phyloP scores from a whole-genome alignment of 2,797 vertebrate genomes.

The Sardinella longiceps region DNA sequence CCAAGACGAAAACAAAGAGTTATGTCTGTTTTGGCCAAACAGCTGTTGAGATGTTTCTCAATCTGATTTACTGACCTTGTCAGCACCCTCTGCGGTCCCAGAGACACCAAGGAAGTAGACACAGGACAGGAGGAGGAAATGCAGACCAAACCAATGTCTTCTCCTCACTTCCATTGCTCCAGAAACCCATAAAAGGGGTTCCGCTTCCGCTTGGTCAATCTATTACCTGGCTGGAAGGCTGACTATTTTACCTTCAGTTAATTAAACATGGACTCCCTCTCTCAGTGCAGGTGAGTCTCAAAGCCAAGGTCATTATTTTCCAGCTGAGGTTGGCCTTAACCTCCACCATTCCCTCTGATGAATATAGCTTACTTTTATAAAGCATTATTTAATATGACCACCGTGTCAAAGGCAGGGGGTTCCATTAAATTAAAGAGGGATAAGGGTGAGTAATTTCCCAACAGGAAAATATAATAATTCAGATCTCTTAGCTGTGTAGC shows the following conservation, averaged over 20 bases:
- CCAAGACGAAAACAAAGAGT: background rate
- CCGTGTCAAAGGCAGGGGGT: background rate
- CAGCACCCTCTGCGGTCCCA: background rate
- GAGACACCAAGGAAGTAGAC: background rate
- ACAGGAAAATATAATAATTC: background rate
- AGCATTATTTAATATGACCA: constrained; percentile 6
- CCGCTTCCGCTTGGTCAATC: background rate
- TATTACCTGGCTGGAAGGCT: background rate
- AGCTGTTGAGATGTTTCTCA: background rate
- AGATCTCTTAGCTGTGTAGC: background rate
- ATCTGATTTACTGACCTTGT: background rate
- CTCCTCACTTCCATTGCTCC: background rate
- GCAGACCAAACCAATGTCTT: background rate
- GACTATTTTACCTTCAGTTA: background rate
- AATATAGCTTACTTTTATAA: background rate
- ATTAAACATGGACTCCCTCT: constrained; percentile 39
- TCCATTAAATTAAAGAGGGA: background rate
- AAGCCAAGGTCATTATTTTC: constrained; percentile 39
- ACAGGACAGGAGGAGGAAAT: background rate
- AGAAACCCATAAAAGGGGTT: background rate
- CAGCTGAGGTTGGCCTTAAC: background rate
- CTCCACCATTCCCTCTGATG: background rate
- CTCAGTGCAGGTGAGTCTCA: constrained; percentile 34
- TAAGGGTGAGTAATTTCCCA: background rate
- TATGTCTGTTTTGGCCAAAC: constrained; percentile 3